Evolutionary conservation across 1,140 invertebrate genomes (phyloP).

Genomic region (Monomorium pharaonis): DNA sequence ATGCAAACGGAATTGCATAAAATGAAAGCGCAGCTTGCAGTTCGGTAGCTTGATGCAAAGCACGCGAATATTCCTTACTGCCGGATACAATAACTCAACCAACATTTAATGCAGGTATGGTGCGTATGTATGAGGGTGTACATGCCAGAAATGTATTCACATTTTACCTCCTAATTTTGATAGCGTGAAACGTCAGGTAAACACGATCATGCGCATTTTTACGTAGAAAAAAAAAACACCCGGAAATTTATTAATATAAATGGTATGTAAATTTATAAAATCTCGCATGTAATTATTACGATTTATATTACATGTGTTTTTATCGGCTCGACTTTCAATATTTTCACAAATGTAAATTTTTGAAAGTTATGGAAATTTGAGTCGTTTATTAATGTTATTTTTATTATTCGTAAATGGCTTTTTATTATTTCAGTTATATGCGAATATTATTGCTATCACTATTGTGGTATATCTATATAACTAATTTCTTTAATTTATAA

Average conservation of each 20-base stretch:
- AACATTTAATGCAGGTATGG: slow-evolving; percentile 44
- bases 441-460: no score
- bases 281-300: background rate
- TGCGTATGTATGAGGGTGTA: background rate
- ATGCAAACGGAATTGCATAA: slow-evolving; percentile 71
- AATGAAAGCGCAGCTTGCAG: slow-evolving; percentile 72
- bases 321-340: background rate
- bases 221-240: background rate
- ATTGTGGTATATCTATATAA: background rate
- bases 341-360: background rate
- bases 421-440: background rate
- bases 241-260: background rate
- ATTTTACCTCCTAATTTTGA: slow-evolving; percentile 9
- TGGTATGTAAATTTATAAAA: background rate
- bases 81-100: slow-evolving; percentile 66
- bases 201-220: background rate
- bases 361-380: background rate
- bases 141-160: background rate
- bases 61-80: slow-evolving; percentile 67
- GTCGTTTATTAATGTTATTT: background rate
- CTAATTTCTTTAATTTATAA: background rate
- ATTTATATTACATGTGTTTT: background rate
- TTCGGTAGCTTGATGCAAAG: slow-evolving; percentile 69
- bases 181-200: background rate
- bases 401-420: background rate